Base-by-base conservation (phyloP, 2,888 invertebrate genomes). In the Hydroisotoma schaefferi region DNA sequence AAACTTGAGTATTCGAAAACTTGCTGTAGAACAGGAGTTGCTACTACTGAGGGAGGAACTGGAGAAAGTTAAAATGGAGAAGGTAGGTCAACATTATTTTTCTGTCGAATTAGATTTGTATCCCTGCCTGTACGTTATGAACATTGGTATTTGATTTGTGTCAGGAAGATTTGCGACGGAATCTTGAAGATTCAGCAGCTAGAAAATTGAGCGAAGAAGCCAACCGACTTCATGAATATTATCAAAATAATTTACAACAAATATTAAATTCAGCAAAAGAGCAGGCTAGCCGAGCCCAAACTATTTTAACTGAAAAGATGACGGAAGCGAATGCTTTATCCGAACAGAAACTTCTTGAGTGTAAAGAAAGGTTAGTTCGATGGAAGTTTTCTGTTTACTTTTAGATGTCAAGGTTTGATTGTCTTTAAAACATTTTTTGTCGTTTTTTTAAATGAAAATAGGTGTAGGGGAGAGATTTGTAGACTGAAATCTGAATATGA, bases 191-290 rank as follows among this genome's bases (percentile, higher is more conserved):
- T 38, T 60, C 63, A 22, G 53, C 64, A 10, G 59, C 65, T 15
- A 48, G 57, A 22, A 55, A 57, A 53, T 44, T 63, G 26, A 60
- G 62, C 20, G 59, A 60, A 23, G 69, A 72, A 46, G 52, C 62
- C 1, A 68, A 70, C 12, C 57, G 62, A 55, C 65, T 72, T 4
- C 70, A 72, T 38, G 59, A 54, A 2, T 72, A 70, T 49, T 70
- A 70, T 40, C 68, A 66, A 25, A 48, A 28, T 8, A 68, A 72
- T 49, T 59, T 72, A 2, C 63, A 70, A 48, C 68, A 67, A 46
- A 62, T 65, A 33, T 43, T 70, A 10, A 61, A 58, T 26, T 52
- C 58, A 1, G 68, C 69, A 15, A 61, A 66, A 1, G 61, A 67
- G 40, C 63, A 68, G 54, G 63, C 69, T 46, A 47, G 61, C 1